Evolutionary conservation across 2,113 vertebrate species (phyloP).

Genomic region (Vidua chalybeata): DNA sequence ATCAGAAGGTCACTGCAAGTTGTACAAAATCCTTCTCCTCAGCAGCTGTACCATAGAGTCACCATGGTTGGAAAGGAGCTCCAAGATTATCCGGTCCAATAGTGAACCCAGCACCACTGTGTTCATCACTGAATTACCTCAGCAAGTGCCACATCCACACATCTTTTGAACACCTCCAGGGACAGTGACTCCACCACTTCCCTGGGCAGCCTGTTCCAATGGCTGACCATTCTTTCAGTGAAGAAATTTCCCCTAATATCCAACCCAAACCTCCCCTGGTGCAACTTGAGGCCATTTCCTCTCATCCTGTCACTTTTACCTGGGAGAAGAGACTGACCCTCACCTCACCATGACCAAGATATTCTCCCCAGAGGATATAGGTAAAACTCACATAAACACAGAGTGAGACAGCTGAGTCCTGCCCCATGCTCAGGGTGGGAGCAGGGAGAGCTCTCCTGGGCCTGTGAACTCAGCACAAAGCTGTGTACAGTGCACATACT

Average conservation of each 20-base stretch:
- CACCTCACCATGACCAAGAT: not conserved
- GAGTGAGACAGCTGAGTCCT: not conserved
- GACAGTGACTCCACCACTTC: not conserved
- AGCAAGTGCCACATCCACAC: not conserved
- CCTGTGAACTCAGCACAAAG: not conserved
- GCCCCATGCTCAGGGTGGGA: not conserved
- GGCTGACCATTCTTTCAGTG: not conserved
- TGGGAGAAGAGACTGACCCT: not conserved
- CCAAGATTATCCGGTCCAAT: not conserved
- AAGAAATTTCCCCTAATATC: not conserved
- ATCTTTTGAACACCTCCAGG: not conserved
- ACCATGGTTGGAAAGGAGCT: not conserved
- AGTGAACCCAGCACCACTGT: not conserved
- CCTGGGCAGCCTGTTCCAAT: not conserved
- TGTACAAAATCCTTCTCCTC: not conserved
- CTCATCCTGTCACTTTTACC: not conserved
- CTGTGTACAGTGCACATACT: rapidly evolving
- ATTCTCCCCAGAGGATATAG: not conserved
- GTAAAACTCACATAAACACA: not conserved
- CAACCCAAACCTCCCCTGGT: not conserved
- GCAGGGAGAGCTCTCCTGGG: not conserved
- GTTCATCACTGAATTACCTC: not conserved
- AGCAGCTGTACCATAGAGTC: not conserved
- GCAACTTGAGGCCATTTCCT: not conserved
- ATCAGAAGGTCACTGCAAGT: not conserved